Percentiles rank a stretch among this genome's conserved stretches.
Conservation (phyloP, 64 coral and sea anemone genomes). For the Hydrozoanthus tunicans region DNA sequence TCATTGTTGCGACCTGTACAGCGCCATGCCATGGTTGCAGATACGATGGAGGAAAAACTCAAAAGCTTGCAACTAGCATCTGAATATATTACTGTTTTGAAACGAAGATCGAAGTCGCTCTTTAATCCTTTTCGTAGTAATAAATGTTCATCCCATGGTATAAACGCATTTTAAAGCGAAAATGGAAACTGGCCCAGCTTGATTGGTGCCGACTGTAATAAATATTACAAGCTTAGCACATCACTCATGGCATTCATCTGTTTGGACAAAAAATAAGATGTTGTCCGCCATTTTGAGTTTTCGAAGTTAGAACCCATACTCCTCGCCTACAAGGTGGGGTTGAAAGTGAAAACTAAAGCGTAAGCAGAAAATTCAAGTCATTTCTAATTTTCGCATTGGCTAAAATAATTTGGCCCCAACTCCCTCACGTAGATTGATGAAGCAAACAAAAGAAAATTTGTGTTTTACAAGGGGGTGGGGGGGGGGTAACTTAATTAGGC, state of each 20-base stretch:
- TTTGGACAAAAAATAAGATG: neutral
- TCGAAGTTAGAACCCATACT: slow-evolving; percentile 1
- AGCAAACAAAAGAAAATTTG: too few species aligned
- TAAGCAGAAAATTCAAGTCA: too few species aligned
- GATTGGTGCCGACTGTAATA: neutral
- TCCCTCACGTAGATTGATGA: too few species aligned
- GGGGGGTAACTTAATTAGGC: too few species aligned
- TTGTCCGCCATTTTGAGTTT: slow-evolving; percentile 9
- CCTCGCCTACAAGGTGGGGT: neutral
- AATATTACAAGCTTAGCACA: neutral
- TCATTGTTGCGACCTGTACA: slow-evolving; percentile 91
- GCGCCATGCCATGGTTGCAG: slow-evolving; percentile 79
- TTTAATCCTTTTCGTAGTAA: neutral
- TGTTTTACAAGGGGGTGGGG: too few species aligned
- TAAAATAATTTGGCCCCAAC: too few species aligned
- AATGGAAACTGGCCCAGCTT: neutral
- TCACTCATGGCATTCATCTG: neutral
- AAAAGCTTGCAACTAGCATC: slow-evolving; percentile 19
- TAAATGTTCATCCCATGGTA: neutral
- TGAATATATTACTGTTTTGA: slow-evolving; percentile 8
- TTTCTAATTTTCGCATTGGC: too few species aligned
- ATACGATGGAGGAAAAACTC: neutral
- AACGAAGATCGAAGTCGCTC: neutral
- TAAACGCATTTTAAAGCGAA: neutral
- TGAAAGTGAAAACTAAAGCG: neutral